Base-by-base conservation (phyloP, 1,140 invertebrate genomes). In the Portunus trituberculatus region DNA sequence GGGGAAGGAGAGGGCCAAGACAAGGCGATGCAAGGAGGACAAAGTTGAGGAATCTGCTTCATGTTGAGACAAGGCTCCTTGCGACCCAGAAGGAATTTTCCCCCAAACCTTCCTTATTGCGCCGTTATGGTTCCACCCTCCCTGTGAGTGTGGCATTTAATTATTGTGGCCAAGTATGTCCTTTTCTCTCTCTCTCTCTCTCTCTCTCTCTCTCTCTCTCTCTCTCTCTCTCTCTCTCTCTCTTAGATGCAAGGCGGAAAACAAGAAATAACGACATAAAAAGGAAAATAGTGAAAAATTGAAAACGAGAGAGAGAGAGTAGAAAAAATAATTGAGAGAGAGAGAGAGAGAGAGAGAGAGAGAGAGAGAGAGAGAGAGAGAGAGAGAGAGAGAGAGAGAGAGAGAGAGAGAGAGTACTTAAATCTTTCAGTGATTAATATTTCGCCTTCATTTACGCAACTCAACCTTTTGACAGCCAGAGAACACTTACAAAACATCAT, bases 11-110 rank as follows among this genome's bases (percentile, higher is more conserved):
- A 59, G 52, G 52, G 14, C 6, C 39, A 39, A 39, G 67, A 8
- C 20, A n/a, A 76, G 25, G 67, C 6, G 67, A 25, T n/a, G 67
- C 20, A 76, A 76, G 67, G 67, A 0, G 67, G 67, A 76, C 67
- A 76, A 76, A n/a, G 67, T n/a, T n/a, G n/a, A 76, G 67, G 67
- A 76, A 76, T 76, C 67, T 76, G 67, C 20, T 76, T 76, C n/a
- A 76, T 76, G 67, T 76, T n/a, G 6, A 25, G 25, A 76, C 20
- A 25, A 76, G 67, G 0, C 67, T 76, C n/a, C 67, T 7, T 7
- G 67, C 25, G 67, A n/a, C 67, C 67, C 67, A 25, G 67, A 76
- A 76, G 67, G 67, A 76, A 76, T 76, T 76, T 76, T 76, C 67
- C 67, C 67, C 67, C 12, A 76, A 76, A 76, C 67, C 67, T 76